Conservation (phyloP, 2,797 vertebrate genomes). For the Astyanax mexicanus region DNA sequence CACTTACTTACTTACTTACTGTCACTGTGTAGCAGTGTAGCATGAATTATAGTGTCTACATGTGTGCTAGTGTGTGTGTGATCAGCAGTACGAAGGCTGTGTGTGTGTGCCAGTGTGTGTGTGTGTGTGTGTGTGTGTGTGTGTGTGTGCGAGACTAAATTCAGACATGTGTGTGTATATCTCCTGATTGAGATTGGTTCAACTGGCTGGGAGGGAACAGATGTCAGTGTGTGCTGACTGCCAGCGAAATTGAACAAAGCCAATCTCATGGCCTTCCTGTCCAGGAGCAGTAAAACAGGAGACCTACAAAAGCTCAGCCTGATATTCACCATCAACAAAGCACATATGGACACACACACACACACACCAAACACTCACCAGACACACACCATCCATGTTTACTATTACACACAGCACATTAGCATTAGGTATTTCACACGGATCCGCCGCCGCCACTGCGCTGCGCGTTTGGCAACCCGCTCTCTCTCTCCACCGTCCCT, state of each 20-base stretch:
- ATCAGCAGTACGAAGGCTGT: constrained; percentile 33
- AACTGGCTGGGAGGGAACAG: constrained; percentile 95
- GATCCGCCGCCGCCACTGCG: constrained; percentile 20
- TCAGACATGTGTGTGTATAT: constrained; percentile 66
- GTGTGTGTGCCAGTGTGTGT: constrained; percentile 44
- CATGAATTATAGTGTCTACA: constrained; percentile 48
- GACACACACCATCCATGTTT: constrained; percentile 34
- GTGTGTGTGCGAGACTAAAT: constrained; percentile 46
- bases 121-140: constrained; percentile 61
- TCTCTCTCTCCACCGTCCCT: constrained; percentile 16
- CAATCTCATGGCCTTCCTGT: constrained; percentile 90
- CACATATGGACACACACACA: constrained; percentile 61
- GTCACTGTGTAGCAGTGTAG: constrained; percentile 41
- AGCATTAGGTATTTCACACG: constrained; percentile 31
- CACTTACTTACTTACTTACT: constrained; percentile 23
- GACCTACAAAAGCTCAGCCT: constrained; percentile 82
- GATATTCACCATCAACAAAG: constrained; percentile 79
- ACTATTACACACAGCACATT: neutral
- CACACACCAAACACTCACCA: too few species aligned
- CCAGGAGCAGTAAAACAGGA: constrained; percentile 79
- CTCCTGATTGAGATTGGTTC: constrained; percentile 94
- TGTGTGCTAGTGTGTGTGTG: constrained; percentile 53
- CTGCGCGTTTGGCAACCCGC: constrained; percentile 40
- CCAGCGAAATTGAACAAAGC: constrained; percentile 93
- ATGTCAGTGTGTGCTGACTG: constrained; percentile 92